Percentiles rank a stretch among this genome's conserved stretches.
These are phyloP conservation scores for Dendrolimus punctatus DNA, from an alignment of 1,140 invertebrate genomes.

Conservation along the genomic window DNA sequence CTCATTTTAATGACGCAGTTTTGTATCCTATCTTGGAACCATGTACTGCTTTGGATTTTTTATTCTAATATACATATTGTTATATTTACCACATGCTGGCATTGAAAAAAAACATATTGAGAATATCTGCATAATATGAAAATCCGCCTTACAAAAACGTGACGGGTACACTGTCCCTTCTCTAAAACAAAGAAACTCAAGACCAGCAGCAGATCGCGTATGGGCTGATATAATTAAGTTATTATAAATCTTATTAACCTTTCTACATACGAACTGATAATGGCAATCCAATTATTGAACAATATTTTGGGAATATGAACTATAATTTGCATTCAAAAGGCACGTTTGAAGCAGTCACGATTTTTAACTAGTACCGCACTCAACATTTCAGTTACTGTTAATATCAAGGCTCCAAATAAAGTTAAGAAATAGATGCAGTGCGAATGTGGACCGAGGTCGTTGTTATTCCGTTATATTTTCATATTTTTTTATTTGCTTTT, in stretches of 20 bases:
- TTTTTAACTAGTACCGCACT: slow-evolving; percentile 15
- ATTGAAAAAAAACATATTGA: no score
- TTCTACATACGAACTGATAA: background rate
- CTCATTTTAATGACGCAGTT: no score
- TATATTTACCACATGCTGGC: no score
- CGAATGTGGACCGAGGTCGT: slow-evolving; percentile 23
- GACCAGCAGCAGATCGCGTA: no score
- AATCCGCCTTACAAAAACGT: no score
- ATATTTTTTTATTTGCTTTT: slow-evolving; percentile 2
- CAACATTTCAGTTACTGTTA: slow-evolving; percentile 18
- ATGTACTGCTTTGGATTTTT: no score
- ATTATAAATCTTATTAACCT: background rate
- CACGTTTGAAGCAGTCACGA: slow-evolving; percentile 23
- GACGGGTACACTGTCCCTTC: no score
- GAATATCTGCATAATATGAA: no score
- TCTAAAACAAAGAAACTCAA: no score
- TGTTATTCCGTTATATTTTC: slow-evolving; percentile 7
- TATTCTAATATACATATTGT: no score
- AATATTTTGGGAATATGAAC: background rate
- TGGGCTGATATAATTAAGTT: no score
- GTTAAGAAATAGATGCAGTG: slow-evolving; percentile 22
- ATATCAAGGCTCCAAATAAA: slow-evolving; percentile 29
- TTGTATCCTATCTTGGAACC: no score
- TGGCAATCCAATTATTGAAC: slow-evolving; percentile 3
- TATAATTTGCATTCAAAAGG: slow-evolving; percentile 7